Conservation (phyloP, 2,888 invertebrate genomes). For the Zele albiditarsus region DNA sequence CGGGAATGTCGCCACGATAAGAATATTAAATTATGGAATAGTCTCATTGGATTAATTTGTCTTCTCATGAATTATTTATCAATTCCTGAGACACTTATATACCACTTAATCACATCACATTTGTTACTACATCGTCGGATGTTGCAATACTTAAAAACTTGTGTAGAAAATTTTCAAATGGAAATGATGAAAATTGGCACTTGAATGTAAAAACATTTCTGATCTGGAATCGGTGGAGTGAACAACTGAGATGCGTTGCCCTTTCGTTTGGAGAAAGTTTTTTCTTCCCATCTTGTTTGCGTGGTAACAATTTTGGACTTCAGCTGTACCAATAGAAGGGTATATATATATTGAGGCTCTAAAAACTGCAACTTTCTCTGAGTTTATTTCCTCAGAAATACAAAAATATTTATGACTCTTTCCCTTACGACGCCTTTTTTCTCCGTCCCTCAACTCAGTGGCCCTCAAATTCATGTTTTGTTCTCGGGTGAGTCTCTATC, state of each 20-base stretch:
- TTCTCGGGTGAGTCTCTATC: not conserved
- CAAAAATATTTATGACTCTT: slow-evolving; percentile 65
- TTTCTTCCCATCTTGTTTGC: slow-evolving; percentile 11
- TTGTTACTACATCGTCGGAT: not conserved
- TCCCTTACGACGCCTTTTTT: slow-evolving; percentile 44
- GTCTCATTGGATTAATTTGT: slow-evolving; percentile 5
- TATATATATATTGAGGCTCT: slow-evolving; percentile 36
- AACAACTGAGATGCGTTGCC: slow-evolving; percentile 39
- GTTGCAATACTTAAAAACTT: not conserved
- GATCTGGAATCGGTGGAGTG: not conserved
- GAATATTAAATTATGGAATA: slow-evolving; percentile 13
- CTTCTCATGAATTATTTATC: not conserved
- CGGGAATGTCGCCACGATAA: not conserved
- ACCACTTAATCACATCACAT: not conserved
- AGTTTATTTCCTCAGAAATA: slow-evolving; percentile 56
- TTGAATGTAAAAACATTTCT: not conserved
- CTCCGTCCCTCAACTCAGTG: not conserved
- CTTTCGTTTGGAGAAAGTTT: slow-evolving; percentile 49
- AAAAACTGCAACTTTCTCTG: slow-evolving; percentile 50
- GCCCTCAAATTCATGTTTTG: not conserved
- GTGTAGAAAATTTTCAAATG: not conserved
- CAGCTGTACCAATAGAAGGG: slow-evolving; percentile 45
- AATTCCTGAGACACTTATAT: not conserved
- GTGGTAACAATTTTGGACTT: slow-evolving; percentile 42
- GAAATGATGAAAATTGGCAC: not conserved